Percentiles rank a stretch among this genome's conserved stretches.
Evolutionary conservation across 2,797 vertebrate genomes (phyloP).

Genomic region (Picus viridis): DNA sequence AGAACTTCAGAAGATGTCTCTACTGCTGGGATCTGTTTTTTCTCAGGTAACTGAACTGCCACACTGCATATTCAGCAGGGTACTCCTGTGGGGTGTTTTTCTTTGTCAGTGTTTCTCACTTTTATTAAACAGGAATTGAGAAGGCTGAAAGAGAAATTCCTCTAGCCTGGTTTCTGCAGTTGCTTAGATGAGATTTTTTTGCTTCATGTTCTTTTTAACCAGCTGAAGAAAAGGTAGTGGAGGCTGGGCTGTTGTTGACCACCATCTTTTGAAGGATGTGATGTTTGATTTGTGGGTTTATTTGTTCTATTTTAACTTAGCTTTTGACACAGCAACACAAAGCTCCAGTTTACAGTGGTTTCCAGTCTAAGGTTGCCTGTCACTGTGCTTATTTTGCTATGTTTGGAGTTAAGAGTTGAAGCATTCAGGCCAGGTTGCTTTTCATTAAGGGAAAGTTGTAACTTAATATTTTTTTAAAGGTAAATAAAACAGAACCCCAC

Average conservation of each 20-base stretch:
- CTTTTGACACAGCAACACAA: background rate
- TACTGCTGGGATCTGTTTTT: background rate
- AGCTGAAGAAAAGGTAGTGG: background rate
- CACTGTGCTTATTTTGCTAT: background rate
- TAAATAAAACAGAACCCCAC: background rate
- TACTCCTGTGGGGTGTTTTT: background rate
- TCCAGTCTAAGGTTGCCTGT: background rate
- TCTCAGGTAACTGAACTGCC: constrained; percentile 24
- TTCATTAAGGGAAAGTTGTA: background rate
- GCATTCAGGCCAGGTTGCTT: background rate
- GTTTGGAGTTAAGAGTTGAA: background rate
- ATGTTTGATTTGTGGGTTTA: background rate
- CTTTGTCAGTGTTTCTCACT: background rate
- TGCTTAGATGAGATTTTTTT: background rate
- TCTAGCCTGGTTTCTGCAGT: background rate
- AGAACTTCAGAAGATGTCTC: background rate
- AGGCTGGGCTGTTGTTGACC: background rate
- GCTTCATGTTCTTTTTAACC: background rate
- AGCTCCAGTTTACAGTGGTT: background rate
- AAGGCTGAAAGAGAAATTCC: background rate
- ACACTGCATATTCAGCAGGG: background rate
- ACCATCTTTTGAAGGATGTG: background rate
- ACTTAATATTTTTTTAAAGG: background rate
- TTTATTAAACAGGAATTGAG: background rate
- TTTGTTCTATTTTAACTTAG: background rate